A percentile compares a stretch with the other conserved stretches of the same genome.
These are phyloP conservation scores for Drosophila cardini DNA, from an alignment of 1,140 invertebrate genomes.

Conservation along the genomic window DNA sequence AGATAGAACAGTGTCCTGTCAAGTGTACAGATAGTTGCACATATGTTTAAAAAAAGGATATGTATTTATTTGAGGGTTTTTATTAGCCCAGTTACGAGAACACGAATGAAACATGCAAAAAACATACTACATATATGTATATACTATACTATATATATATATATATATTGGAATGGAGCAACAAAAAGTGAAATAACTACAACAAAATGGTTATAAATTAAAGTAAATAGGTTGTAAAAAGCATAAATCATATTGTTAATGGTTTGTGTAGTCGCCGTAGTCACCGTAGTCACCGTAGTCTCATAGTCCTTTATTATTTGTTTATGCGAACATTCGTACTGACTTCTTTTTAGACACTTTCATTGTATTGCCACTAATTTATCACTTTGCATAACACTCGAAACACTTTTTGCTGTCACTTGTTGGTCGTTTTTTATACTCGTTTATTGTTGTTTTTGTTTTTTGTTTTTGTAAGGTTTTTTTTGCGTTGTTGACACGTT, in stretches of 20 bases:
- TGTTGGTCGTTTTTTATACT: constrained; percentile 34
- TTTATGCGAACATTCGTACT: constrained; percentile 31
- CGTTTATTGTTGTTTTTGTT: constrained; percentile 14
- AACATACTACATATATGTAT: constrained; percentile 5
- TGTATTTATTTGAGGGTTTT: constrained; percentile 27
- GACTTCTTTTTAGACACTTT: constrained; percentile 53
- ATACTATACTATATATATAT: neutral
- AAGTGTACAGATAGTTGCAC: neutral
- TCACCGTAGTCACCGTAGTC: constrained; percentile 28
- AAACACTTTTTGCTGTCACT: constrained; percentile 61
- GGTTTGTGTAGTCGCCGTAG: constrained; percentile 49
- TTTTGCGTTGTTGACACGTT: constrained; percentile 60
- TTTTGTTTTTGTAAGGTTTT: constrained; percentile 16
- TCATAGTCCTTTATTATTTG: constrained; percentile 53
- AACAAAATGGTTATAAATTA: constrained; percentile 59
- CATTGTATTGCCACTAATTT: constrained; percentile 54
- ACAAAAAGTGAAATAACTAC: constrained; percentile 37
- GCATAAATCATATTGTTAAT: constrained; percentile 76
- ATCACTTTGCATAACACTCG: constrained; percentile 62
- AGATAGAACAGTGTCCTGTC: neutral
- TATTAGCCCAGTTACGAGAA: constrained; percentile 31
- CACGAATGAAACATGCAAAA: constrained; percentile 18
- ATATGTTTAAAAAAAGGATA: constrained; percentile 12
- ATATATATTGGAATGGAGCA: constrained; percentile 10
- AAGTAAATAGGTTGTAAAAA: constrained; percentile 73